Evolutionary conservation across 2,888 invertebrate genomes (phyloP).

Genomic region (Dolichopus griseipennis): DNA sequence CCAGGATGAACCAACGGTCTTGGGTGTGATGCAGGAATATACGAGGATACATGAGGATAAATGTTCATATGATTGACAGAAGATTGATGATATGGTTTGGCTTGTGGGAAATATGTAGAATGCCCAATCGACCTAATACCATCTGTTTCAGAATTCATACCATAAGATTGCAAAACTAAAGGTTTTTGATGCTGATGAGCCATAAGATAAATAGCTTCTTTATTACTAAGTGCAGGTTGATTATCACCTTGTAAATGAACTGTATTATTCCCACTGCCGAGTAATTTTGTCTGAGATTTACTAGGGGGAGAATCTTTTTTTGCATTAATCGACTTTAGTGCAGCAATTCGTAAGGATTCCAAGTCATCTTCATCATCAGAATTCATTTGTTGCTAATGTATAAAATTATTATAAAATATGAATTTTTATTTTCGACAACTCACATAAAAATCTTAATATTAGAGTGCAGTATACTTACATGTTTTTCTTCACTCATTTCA

Average conservation of each 20-base stretch:
- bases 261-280: background rate
- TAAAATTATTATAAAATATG: background rate
- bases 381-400: background rate
- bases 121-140: background rate
- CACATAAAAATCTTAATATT: no score
- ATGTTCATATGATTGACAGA: background rate
- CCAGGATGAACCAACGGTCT: background rate
- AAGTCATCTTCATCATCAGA: constrained; percentile 24
- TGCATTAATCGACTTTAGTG: constrained; percentile 23
- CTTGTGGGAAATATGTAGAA: background rate
- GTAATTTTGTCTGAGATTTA: background rate
- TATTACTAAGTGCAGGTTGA: background rate
- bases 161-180: background rate
- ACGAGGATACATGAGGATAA: background rate
- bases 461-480: background rate
- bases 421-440: background rate
- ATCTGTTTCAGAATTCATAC: background rate
- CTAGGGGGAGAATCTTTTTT: constrained; percentile 20
- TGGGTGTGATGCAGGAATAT: background rate
- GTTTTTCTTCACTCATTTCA: background rate
- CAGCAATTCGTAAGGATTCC: constrained; percentile 23
- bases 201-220: background rate
- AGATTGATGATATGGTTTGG: background rate
- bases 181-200: background rate
- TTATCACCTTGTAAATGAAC: background rate